phyloP scores from a whole-genome alignment of 2,113 vertebrate species.

The Cinclus cinclus region DNA sequence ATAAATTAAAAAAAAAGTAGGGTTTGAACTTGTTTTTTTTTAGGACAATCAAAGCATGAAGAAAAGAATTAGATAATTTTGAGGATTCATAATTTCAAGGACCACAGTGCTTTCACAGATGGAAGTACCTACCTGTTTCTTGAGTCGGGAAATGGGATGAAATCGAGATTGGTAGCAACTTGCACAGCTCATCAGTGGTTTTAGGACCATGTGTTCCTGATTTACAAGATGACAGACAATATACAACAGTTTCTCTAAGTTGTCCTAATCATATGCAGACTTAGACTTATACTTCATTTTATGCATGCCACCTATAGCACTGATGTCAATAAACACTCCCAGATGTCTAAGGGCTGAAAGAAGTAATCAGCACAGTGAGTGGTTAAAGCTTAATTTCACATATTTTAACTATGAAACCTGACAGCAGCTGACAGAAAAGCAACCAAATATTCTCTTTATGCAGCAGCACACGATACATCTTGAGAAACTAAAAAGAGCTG shows the following conservation, averaged over 20 bases:
- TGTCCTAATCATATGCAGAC: neutral
- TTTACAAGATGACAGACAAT: slow-evolving; percentile 13
- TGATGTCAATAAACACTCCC: neutral
- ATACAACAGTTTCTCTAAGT: neutral
- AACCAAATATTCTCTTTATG: neutral
- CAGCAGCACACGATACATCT: neutral
- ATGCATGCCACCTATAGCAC: neutral
- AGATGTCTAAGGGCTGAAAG: neutral
- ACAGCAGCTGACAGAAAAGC: neutral
- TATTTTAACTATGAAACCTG: neutral
- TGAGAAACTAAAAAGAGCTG: neutral
- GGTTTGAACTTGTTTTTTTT: neutral
- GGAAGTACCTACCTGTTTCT: slow-evolving; percentile 65
- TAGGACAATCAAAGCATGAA: neutral
- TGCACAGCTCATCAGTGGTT: slow-evolving; percentile 18
- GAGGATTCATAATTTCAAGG: neutral
- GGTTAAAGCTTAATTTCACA: neutral
- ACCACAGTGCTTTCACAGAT: neutral
- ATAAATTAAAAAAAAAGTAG: neutral
- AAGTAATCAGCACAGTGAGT: neutral
- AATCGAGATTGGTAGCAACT: slow-evolving; percentile 67
- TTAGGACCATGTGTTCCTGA: slow-evolving; percentile 61
- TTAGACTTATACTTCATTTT: neutral
- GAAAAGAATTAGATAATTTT: neutral
- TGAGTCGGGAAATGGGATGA: slow-evolving; percentile 71